These are phyloP conservation scores for Xylophagus ater DNA, from an alignment of 2,888 invertebrate genomes.

Conservation along the genomic window DNA sequence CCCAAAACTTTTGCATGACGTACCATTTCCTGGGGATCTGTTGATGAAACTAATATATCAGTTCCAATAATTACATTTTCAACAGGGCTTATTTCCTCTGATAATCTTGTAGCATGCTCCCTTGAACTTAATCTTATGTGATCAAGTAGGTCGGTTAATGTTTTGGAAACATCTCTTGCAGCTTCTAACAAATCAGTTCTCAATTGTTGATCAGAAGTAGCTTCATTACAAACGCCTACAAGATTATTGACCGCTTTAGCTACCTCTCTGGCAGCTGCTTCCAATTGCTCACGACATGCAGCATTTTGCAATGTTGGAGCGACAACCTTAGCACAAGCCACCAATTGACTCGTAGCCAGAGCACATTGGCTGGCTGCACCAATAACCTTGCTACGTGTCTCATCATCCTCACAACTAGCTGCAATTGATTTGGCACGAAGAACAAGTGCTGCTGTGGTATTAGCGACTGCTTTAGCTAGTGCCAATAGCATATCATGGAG, in stretches of 20 bases:
- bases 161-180: slow-evolving; percentile 77
- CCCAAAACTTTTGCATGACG: slow-evolving; percentile 82
- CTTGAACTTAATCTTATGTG: slow-evolving; percentile 70
- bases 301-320: slow-evolving; percentile 73
- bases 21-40: slow-evolving; percentile 89
- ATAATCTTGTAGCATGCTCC: slow-evolving; percentile 50
- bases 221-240: slow-evolving; percentile 68
- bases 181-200: slow-evolving; percentile 70
- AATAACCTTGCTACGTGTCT: slow-evolving; percentile 54
- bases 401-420: slow-evolving; percentile 64
- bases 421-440: slow-evolving; percentile 95
- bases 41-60: slow-evolving; percentile 75
- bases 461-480: slow-evolving; percentile 94
- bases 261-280: slow-evolving; percentile 86
- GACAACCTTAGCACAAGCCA: slow-evolving; percentile 92
- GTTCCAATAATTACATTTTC: slow-evolving; percentile 84
- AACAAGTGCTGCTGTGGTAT: slow-evolving; percentile 92
- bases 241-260: slow-evolving; percentile 83
- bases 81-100: slow-evolving; percentile 68
- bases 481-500: slow-evolving; percentile 83
- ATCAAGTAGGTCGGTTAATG: slow-evolving; percentile 77
- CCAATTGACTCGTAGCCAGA: slow-evolving; percentile 91
- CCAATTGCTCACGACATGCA: slow-evolving; percentile 81
- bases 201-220: slow-evolving; percentile 53
- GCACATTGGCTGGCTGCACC: slow-evolving; percentile 96